Conservation (phyloP, 1,140 invertebrate genomes). For the Pantala flavescens region DNA sequence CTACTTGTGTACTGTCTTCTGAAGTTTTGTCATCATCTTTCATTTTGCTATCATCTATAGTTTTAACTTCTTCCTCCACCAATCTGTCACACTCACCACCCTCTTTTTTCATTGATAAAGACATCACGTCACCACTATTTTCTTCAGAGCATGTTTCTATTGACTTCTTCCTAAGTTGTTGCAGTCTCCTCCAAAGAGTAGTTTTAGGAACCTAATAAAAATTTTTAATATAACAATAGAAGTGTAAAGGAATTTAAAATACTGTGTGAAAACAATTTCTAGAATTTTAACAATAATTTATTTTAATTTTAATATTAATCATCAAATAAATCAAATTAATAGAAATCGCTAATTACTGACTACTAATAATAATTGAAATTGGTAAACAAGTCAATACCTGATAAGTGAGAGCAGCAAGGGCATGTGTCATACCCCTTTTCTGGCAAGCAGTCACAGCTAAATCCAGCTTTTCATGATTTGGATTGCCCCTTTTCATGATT, state of each 20-base stretch:
- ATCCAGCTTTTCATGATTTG: constrained; percentile 38
- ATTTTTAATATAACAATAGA: too few relatives aligned
- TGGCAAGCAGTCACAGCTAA: constrained; percentile 45
- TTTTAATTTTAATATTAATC: too few relatives aligned
- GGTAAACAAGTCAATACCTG: constrained; percentile 29
- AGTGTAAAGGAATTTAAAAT: too few relatives aligned
- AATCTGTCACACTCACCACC: not conserved
- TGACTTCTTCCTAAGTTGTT: not conserved
- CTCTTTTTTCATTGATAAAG: not conserved
- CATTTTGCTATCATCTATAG: not conserved
- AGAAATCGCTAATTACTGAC: too few relatives aligned
- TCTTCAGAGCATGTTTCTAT: not conserved
- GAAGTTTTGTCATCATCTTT: not conserved
- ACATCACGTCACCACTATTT: not conserved
- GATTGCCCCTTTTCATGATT: constrained; percentile 38
- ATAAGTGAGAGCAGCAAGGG: constrained; percentile 42
- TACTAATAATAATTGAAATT: too few relatives aligned
- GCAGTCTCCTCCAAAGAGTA: constrained; percentile 47
- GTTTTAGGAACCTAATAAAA: constrained; percentile 38
- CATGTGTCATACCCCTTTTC: constrained; percentile 46
- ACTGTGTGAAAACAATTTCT: too few relatives aligned
- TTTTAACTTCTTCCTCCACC: not conserved
- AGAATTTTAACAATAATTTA: too few relatives aligned
- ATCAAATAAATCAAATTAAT: too few relatives aligned
- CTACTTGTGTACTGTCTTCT: not conserved